Evolutionary conservation across 2,113 vertebrate genomes (phyloP), one percentile per base, ranked within the genome.

Genomic region (Grallaria varia): DNA sequence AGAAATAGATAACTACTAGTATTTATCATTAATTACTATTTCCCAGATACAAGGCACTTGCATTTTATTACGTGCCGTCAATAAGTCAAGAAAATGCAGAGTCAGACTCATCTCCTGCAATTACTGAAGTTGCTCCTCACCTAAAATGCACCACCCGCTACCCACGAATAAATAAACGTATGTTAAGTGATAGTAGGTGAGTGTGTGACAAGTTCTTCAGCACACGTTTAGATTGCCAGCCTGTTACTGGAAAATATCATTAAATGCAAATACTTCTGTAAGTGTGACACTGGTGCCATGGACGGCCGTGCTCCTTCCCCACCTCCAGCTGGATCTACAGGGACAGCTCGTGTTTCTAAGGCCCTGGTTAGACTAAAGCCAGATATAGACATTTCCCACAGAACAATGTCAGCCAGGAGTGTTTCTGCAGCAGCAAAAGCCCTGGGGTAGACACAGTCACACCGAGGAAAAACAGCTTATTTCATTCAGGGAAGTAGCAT

Each of bases 21-120:
- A 81, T 87, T 91, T 91, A 71, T 77, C 72, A 80, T 90, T 84
- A 97, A 84, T 90, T 94, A 90, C 77, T 90, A 74, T 72, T 84
- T 91, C 64, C 8, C 35, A 74, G 82, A 69, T 59, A 74, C 42
- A 68, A 80, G 33, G 50, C 50, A 85, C 73, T 87, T 82, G 31
- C 58, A 62, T 89, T 93, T 87, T 64, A 80, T 76, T 62, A 60
- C 9, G 2, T 10, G 18, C 53, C n/a, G 24, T 60, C 69, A 91
- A 4, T 69, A 39, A 93, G 42, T 52, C 74, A 52, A 88, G 50
- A 84, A 77, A 94, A 80, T 23, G 75, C 39, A 44, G 39, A 91
- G 49, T n/a, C 62, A 74, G 44, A 33, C 58, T 86, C 22, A 27
- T 37, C 20, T 73, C 52, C 58, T 71, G 60, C 33, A 84, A 10